phyloP scores from a whole-genome alignment of 92 coral and sea anemone species.

The Virgularia gustaviana region DNA sequence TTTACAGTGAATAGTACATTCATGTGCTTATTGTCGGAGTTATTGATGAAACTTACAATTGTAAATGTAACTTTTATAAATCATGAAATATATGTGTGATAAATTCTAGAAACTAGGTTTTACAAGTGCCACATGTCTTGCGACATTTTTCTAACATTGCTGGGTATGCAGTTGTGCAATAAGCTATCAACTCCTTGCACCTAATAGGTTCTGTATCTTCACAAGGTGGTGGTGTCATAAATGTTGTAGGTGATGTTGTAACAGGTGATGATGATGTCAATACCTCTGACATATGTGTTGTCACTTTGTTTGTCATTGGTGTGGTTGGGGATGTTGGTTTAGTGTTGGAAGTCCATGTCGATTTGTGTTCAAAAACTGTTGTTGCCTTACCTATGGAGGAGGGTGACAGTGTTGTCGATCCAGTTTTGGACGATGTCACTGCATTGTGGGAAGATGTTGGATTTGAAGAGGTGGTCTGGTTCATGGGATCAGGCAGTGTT shows the following conservation, averaged over 20 bases:
- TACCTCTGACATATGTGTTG: neutral
- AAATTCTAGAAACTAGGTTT: too few species aligned
- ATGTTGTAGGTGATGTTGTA: neutral
- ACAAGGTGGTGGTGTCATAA: neutral
- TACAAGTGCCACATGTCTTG: conserved; percentile 5
- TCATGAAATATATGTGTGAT: too few species aligned
- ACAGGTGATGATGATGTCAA: neutral
- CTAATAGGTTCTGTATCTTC: neutral
- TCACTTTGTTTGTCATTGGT: neutral
- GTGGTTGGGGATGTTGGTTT: neutral
- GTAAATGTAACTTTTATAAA: too few species aligned
- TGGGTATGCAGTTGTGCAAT: neutral
- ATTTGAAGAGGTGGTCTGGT: neutral
- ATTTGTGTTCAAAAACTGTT: neutral
- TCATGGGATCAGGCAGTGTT: too few species aligned
- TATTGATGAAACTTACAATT: too few species aligned
- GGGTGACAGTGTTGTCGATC: neutral
- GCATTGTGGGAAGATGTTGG: neutral
- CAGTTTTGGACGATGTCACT: neutral
- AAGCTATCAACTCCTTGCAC: neutral
- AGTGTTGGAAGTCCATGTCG: neutral
- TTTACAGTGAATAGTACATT: too few species aligned
- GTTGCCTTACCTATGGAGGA: neutral
- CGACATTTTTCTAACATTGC: neutral
- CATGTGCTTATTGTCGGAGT: too few species aligned